Evolutionary conservation across 2,888 invertebrate species (phyloP), one percentile per base, ranked within the genome.

Genomic region (Agelastica alni): DNA sequence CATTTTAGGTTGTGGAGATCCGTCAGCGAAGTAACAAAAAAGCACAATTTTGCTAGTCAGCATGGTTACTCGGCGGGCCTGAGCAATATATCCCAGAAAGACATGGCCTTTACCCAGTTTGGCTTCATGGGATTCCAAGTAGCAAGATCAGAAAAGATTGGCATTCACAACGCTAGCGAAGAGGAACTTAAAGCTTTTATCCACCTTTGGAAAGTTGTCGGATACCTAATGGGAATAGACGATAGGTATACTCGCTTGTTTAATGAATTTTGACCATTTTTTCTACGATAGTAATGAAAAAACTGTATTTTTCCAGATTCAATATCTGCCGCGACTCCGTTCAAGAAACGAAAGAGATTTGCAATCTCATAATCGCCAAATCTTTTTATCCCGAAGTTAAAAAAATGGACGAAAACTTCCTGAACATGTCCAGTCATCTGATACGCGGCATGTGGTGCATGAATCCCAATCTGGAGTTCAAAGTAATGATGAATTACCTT

Each of bases 151-250:
- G 28, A 62, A 17, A 73, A 79, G 47, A 80, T 92, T 39, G 89
- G 91, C 0, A 77, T 93, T 9, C 73, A 80, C 5, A 80, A 83
- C 56, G 75, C 81, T 2, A 80, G 79, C 6, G 75, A 79, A 0
- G 84, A 82, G 34, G 88, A 91, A 58, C 79, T 90, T 67, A 87
- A 89, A 44, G 88, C 85, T 1, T 88, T 90, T 57, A 78, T 89
- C 4, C 92, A 95, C 73, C 83, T 91, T 69, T 95, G 94, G 95
- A 83, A 87, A 57, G 87, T 89, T 0, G 79, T 95, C 37, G 93
- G 93, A 0, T 81, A 87, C 69, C 77, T 91, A 71, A 79, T 95
- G 59, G 96, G 96, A 2, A 84, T 95, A 55, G 84, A 91, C 62
- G 92, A 95, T 64, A 85, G 82, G 87, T 88, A 56, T 18, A 16